phyloP scores from a whole-genome alignment of 2,797 vertebrate genomes.

The Myotis daubentonii region DNA sequence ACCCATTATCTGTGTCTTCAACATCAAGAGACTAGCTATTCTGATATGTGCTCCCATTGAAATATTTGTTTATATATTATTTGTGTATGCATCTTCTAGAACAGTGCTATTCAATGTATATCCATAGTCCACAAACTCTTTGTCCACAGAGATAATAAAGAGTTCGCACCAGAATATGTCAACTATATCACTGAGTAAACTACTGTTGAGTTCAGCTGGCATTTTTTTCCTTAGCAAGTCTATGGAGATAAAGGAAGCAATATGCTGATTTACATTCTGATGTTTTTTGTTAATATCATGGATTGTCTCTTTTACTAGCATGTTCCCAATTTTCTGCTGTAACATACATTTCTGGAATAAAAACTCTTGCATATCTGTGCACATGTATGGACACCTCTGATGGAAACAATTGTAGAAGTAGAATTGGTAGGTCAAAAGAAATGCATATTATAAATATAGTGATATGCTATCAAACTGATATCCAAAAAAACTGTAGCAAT shows the following conservation, averaged over 20 bases:
- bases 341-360: constrained; percentile 12
- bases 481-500: neutral
- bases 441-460: constrained; percentile 4
- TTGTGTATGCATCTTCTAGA: neutral
- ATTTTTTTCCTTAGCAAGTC: neutral
- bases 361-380: neutral
- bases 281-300: constrained; percentile 14
- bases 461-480: constrained; percentile 5
- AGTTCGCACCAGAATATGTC: neutral
- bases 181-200: neutral
- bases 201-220: neutral
- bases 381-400: neutral
- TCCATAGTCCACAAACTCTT: neutral
- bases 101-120: neutral
- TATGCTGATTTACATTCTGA: neutral
- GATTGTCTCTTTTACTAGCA: neutral
- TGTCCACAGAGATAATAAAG: neutral
- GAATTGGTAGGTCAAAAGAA: constrained; percentile 1
- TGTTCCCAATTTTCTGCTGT: neutral
- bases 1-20: neutral
- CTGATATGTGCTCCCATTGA: neutral
- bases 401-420: constrained; percentile 6
- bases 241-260: constrained; percentile 1
- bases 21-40: neutral
- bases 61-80: constrained; percentile 12